These are phyloP conservation scores for Hartigia nigra DNA, from an alignment of 2,888 invertebrate species.

Conservation along the genomic window DNA sequence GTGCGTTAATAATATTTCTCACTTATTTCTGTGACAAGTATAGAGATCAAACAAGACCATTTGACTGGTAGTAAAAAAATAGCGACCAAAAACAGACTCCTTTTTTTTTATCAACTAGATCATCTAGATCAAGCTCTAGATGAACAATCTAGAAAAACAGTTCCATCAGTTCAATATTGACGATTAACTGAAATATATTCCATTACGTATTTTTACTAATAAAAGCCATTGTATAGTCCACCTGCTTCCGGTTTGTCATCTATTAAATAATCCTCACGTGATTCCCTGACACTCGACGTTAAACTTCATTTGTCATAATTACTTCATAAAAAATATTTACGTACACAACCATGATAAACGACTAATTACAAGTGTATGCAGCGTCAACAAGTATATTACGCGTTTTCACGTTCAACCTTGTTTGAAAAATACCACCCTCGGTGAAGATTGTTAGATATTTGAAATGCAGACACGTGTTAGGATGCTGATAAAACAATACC, in stretches of 20 bases:
- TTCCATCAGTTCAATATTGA: neutral
- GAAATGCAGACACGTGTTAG: neutral
- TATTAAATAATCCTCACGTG: neutral
- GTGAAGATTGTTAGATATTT: too few relatives aligned
- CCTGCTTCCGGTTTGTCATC: neutral
- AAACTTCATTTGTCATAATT: neutral
- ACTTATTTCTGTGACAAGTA: neutral
- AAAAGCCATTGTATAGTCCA: neutral
- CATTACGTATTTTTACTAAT: neutral
- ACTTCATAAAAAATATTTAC: neutral
- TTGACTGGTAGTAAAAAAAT: neutral
- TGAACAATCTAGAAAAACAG: neutral
- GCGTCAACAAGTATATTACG: neutral
- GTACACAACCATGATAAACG: neutral
- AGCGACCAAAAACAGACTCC: neutral
- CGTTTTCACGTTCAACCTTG: neutral
- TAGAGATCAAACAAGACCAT: neutral
- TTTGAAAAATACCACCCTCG: neutral
- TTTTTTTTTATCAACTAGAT: neutral
- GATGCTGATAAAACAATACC: neutral
- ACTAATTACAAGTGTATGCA: too few relatives aligned
- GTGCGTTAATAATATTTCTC: neutral
- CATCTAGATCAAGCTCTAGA: neutral
- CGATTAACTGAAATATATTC: neutral
- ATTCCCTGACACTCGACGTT: neutral